phyloP scores from a whole-genome alignment of 1,140 invertebrate genomes.

The Mizuhopecten yessoensis region DNA sequence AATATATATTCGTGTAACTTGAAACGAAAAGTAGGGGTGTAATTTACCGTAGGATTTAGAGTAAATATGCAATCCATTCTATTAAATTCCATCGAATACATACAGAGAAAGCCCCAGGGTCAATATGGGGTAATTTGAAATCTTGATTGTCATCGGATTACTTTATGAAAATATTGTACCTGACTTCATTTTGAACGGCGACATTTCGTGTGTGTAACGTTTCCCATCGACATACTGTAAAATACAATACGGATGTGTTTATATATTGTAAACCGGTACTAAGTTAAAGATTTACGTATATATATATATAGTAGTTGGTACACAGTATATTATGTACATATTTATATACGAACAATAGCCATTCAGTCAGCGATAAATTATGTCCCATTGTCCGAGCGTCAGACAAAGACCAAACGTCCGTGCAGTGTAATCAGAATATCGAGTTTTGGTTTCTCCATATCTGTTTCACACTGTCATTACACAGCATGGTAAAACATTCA shows the following conservation, averaged over 20 bases:
- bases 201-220: not conserved
- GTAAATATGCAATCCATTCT: not conserved
- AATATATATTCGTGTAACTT: not conserved
- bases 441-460: not conserved
- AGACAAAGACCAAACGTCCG: not conserved
- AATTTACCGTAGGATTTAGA: not conserved
- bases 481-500: conserved; percentile 12
- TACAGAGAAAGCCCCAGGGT: not conserved
- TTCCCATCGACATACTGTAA: not conserved
- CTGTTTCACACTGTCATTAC: not conserved
- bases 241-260: not conserved
- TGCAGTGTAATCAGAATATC: conserved; percentile 3
- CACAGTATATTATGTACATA: conserved; percentile 15
- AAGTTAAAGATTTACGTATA: not conserved
- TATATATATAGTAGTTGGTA: not conserved
- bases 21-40: not conserved
- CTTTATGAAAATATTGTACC: not conserved
- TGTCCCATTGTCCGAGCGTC: not conserved
- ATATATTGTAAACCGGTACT: not conserved
- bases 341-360: conserved; percentile 16
- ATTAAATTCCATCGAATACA: not conserved
- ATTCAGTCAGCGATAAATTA: not conserved
- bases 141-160: conserved; percentile 7
- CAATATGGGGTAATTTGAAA: conserved; percentile 21
- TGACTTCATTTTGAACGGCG: not conserved